A percentile compares a stretch with the other conserved stretches of the same genome.
These are phyloP conservation scores for Gavialis gangeticus DNA, from an alignment of 2,113 vertebrate species.

Conservation along the genomic window DNA sequence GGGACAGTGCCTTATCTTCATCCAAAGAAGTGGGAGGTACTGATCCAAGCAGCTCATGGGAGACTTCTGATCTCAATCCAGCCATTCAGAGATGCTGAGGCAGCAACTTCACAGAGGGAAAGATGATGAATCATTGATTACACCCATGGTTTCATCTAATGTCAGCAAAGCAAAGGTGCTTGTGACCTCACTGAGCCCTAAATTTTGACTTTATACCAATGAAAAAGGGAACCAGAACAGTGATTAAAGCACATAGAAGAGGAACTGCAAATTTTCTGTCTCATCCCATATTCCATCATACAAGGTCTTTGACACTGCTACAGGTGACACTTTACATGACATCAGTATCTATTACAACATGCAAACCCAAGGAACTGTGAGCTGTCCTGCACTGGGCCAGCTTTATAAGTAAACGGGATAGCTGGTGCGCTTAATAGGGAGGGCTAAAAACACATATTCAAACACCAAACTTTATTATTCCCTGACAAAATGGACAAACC, in stretches of 20 bases:
- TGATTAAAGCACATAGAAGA: neutral
- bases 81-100: accelerated
- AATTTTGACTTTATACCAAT: neutral
- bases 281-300: neutral
- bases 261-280: neutral
- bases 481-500: too few species aligned
- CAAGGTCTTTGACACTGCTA: neutral
- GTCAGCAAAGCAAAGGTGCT: neutral
- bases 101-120: neutral
- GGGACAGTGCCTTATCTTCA: accelerated
- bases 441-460: too few species aligned
- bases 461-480: too few species aligned
- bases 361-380: neutral
- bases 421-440: too few species aligned
- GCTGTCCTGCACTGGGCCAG: neutral
- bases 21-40: neutral
- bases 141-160: neutral
- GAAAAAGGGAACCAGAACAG: neutral
- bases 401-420: neutral
- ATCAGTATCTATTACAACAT: neutral
- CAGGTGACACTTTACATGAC: neutral
- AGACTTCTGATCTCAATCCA: neutral
- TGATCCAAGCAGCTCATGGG: neutral
- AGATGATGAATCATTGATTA: neutral
- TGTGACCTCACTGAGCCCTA: neutral